Evolutionary conservation across 2,797 vertebrate species (phyloP).

Genomic region (Erpetoichthys calabaricus): DNA sequence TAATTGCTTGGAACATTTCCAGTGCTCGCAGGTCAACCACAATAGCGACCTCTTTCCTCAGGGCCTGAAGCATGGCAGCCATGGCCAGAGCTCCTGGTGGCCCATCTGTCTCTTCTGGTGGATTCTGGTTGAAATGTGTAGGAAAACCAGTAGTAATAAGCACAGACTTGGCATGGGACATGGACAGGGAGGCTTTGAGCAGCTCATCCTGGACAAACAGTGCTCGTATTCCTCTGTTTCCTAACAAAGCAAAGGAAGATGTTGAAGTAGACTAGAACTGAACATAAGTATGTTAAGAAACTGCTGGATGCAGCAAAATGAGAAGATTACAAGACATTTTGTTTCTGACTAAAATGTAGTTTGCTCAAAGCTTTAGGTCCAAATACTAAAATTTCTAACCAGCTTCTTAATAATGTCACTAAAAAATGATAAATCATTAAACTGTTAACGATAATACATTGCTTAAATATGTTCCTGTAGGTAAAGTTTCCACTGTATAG

Average conservation of each 20-base stretch:
- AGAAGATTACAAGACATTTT: too few relatives aligned
- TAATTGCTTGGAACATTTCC: conserved; percentile 24
- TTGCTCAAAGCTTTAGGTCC: too few relatives aligned
- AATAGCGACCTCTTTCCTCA: conserved; percentile 24
- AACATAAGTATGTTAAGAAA: too few relatives aligned
- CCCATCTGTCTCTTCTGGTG: conserved; percentile 36
- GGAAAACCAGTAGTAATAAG: conserved; percentile 34
- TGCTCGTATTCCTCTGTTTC: conserved; percentile 5
- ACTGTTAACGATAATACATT: too few relatives aligned
- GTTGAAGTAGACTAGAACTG: too few relatives aligned
- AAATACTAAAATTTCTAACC: too few relatives aligned
- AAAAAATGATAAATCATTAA: too few relatives aligned
- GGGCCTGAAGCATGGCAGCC: conserved; percentile 29
- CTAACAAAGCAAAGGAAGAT: not conserved
- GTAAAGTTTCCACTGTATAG: too few relatives aligned
- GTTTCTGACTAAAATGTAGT: too few relatives aligned
- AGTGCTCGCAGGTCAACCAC: conserved; percentile 26
- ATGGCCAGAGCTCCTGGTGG: conserved; percentile 31
- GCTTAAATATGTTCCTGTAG: too few relatives aligned
- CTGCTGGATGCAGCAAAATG: too few relatives aligned
- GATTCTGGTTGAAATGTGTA: conserved; percentile 29
- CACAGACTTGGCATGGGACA: conserved; percentile 20
- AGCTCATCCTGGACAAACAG: conserved; percentile 5
- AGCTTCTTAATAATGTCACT: too few relatives aligned
- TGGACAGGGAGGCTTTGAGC: conserved; percentile 16